A percentile compares a stretch with the other conserved stretches of the same genome.
Conservation (phyloP, 2,888 invertebrate species). For the Megastigmus dorsalis region DNA sequence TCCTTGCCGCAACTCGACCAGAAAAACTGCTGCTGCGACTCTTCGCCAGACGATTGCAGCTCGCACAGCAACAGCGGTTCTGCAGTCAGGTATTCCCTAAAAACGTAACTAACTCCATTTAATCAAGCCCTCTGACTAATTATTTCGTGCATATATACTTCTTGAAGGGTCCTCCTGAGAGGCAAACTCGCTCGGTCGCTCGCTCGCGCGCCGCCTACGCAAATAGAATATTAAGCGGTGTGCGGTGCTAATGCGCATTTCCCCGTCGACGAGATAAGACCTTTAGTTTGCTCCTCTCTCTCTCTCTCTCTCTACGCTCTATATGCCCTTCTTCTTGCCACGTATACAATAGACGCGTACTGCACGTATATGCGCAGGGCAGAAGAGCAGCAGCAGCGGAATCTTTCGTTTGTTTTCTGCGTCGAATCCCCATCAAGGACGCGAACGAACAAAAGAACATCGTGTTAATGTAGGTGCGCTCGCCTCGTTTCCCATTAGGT, state of each 20-base stretch:
- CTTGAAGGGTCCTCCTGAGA: not conserved
- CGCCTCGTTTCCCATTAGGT: slow-evolving; percentile 17
- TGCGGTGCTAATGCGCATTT: slow-evolving; percentile 15
- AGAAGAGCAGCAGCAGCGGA: no score
- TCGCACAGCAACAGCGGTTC: no score
- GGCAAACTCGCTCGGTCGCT: no score
- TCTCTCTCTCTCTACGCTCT: not conserved
- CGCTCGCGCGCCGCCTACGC: not conserved
- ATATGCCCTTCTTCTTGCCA: no score
- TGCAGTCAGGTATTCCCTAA: not conserved
- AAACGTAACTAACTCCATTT: slow-evolving; percentile 20
- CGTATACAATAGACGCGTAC: no score
- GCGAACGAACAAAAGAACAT: no score
- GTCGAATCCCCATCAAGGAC: slow-evolving; percentile 35
- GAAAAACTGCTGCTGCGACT: no score
- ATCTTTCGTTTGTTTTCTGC: slow-evolving; percentile 23
- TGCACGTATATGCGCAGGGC: no score
- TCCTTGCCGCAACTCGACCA: no score
- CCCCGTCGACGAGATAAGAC: slow-evolving; percentile 18
- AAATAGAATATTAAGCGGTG: slow-evolving; percentile 42
- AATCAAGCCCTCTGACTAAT: slow-evolving; percentile 31
- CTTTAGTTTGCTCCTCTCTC: not conserved
- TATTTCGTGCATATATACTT: slow-evolving; percentile 9
- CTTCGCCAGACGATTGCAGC: no score
- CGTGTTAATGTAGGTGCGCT: no score